phyloP scores from a whole-genome alignment of 1,140 invertebrate species.

The Ectropis grisescens region DNA sequence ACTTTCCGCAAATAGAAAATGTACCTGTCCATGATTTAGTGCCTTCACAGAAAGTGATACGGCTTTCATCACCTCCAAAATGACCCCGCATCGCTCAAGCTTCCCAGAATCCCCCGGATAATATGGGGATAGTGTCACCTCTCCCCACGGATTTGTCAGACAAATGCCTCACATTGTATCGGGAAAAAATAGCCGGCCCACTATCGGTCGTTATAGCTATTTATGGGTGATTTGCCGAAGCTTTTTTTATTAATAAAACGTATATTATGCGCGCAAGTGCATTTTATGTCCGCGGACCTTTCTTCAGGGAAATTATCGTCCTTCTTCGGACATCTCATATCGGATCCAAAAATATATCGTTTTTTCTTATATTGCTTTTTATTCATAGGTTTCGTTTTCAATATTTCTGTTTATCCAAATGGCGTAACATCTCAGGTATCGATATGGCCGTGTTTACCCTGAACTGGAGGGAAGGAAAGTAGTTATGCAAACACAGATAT shows the following conservation, averaged over 20 bases:
- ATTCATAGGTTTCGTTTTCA: constrained; percentile 10
- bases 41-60: constrained; percentile 42
- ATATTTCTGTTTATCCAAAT: constrained; percentile 11
- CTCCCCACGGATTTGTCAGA: constrained; percentile 64
- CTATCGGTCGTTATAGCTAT: constrained; percentile 62
- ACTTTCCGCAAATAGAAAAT: too few species aligned
- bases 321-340: constrained; percentile 61
- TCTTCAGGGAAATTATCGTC: constrained; percentile 61
- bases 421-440: constrained; percentile 18
- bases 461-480: constrained; percentile 20
- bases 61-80: constrained; percentile 54
- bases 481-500: constrained; percentile 51
- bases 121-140: constrained; percentile 63
- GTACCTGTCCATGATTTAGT: constrained; percentile 63
- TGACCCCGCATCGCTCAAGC: constrained; percentile 58
- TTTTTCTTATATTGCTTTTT: constrained; percentile 16
- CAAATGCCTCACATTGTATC: constrained; percentile 58
- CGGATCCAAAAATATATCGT: constrained; percentile 27
- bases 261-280: constrained; percentile 68
- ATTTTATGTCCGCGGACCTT: constrained; percentile 56
- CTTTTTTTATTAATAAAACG: constrained; percentile 70
- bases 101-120: constrained; percentile 40
- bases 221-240: constrained; percentile 58
- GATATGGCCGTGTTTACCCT: constrained; percentile 30
- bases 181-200: constrained; percentile 61